Conservation (phyloP, 2,113 vertebrate genomes). For the Gambusia affinis region DNA sequence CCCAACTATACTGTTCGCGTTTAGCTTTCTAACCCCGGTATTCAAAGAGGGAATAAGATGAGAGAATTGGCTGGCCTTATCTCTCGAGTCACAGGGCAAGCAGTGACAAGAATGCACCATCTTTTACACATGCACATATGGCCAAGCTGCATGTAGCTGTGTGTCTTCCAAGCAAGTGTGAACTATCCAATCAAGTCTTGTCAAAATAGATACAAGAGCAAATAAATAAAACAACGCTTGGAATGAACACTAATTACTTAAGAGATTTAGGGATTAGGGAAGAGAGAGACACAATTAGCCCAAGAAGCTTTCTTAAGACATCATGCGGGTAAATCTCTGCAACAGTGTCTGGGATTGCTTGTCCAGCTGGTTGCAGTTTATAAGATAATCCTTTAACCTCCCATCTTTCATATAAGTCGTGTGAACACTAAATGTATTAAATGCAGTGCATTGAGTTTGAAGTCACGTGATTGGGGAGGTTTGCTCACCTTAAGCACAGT, state of each 20-base stretch:
- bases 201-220: slow-evolving; percentile 35
- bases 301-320: slow-evolving; percentile 43
- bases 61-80: slow-evolving; percentile 34
- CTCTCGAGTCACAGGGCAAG: slow-evolving; percentile 26
- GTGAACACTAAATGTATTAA: background rate
- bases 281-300: slow-evolving; percentile 54
- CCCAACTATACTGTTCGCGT: slow-evolving; percentile 16
- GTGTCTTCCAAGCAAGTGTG: slow-evolving; percentile 27
- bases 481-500: slow-evolving; percentile 82
- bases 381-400: slow-evolving; percentile 15
- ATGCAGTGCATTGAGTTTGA: background rate
- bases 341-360: slow-evolving; percentile 23
- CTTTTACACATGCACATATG: slow-evolving; percentile 14
- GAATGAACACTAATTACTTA: slow-evolving; percentile 56
- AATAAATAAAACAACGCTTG: slow-evolving; percentile 47
- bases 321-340: slow-evolving; percentile 39
- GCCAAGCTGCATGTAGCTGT: background rate
- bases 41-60: slow-evolving; percentile 21
- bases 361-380: slow-evolving; percentile 23
- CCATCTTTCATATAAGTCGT: slow-evolving; percentile 10
- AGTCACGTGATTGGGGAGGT: background rate
- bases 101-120: slow-evolving; percentile 29
- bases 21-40: slow-evolving; percentile 31
- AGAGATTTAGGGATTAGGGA: slow-evolving; percentile 68
- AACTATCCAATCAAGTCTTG: slow-evolving; percentile 48